Evolutionary conservation across 2,113 vertebrate genomes (phyloP), one percentile per base, ranked within the genome.

Genomic region (Myotis lucifugus): DNA sequence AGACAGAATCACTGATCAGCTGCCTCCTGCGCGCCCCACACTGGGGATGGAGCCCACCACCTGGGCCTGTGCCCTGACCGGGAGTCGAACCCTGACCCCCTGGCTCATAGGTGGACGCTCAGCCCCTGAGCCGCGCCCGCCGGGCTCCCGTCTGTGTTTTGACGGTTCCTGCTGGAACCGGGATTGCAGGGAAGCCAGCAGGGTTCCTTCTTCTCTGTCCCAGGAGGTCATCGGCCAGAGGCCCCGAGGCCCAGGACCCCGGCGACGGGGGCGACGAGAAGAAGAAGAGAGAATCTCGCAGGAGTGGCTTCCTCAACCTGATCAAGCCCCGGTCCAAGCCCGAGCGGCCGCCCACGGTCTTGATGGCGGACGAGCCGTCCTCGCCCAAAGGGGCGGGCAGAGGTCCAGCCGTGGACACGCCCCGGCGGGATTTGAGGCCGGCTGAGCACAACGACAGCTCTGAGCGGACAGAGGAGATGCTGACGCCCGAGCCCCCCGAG

Each of bases 291-390:
- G 99, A 99, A 70, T 99, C 99, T 34, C 98, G 99, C 79, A 99
- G 99, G 97, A 99, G 99, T 19, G 99, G 99, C 95, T 99, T 99
- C 97, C 99, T 99, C 10, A 99, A 99, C 91, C 98, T 99, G 85
- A 99, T 99, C 95, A 99, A 99, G 95, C 98, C 99, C 2, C 99
- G 99, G 79, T 98, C 99, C 90, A 99, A 98, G 97, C 97, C 99
- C 0, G 99, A 99, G 91, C 99, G 99, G 52, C 91, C 99, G 10
- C 98, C 99, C 54, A 96, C 98, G 0, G 96, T 98, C 70, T 1
- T 95, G 1, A 85, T 97, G 84, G 48, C 92, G 0, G 99, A 99
- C 88, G 99, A 99, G 64, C 99, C 99, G 27, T 98, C 98, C 17
- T 99, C 99, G 0, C 99, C 99, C 17, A 99, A 99, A 93, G 97